Evolutionary conservation across 2,113 vertebrate genomes (phyloP).

Genomic region (Mugil cephalus): DNA sequence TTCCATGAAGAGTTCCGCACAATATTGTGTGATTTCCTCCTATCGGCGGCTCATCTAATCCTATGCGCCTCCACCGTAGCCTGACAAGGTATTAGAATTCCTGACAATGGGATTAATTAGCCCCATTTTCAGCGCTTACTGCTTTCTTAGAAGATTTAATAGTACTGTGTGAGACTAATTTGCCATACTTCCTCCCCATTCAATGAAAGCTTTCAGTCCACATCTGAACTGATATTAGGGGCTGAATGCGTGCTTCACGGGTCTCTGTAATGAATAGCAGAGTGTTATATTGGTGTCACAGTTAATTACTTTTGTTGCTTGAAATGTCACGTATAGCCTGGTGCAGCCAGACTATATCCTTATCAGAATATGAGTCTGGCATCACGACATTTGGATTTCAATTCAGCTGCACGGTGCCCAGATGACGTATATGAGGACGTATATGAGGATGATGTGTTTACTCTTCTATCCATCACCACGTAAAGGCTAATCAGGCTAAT

Average conservation of each 20-base stretch:
- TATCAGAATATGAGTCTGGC: no score
- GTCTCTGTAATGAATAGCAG: background rate
- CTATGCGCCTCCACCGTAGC: conserved; percentile 14
- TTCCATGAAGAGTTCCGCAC: background rate
- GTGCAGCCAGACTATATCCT: no score
- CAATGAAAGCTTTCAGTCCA: background rate
- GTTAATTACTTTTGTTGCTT: conserved; percentile 1
- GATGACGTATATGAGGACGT: no score
- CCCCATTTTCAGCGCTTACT: conserved; percentile 42
- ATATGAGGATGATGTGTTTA: no score
- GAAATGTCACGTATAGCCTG: background rate
- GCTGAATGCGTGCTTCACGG: background rate
- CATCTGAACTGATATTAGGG: conserved; percentile 8
- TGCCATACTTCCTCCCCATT: background rate
- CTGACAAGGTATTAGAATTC: conserved; percentile 37
- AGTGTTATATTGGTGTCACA: conserved; percentile 1
- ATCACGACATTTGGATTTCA: no score
- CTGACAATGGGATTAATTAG: conserved; percentile 67
- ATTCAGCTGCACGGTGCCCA: no score
- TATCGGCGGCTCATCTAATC: conserved; percentile 52
- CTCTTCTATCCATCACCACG: no score
- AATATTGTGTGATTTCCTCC: conserved; percentile 37
- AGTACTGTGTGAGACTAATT: conserved; percentile 17
- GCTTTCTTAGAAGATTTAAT: conserved; percentile 32
- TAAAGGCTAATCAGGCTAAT: no score